Percentiles rank a stretch among this genome's conserved stretches.
Conservation (phyloP, 2,113 vertebrate species). For the Aegotheles bennettii region DNA sequence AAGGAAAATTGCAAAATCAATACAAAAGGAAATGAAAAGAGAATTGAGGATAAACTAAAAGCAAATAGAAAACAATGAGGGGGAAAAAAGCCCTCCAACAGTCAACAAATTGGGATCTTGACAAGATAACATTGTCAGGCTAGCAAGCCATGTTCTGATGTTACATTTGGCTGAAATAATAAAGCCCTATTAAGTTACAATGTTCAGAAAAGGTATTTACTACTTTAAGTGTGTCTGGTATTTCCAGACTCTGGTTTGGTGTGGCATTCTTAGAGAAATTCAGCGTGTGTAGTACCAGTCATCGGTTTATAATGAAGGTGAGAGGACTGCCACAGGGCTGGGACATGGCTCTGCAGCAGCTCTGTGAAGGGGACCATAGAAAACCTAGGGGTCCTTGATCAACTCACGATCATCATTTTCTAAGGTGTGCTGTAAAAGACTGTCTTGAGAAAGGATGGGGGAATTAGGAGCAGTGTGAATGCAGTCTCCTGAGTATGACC, state of each 20-base stretch:
- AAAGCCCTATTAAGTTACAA: conserved; percentile 15
- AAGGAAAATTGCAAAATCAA: conserved; percentile 55
- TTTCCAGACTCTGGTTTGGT: background rate
- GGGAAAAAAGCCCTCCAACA: background rate
- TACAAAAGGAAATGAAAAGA: conserved; percentile 34
- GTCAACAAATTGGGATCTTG: conserved; percentile 11
- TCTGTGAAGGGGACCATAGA: background rate
- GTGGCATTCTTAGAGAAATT: background rate
- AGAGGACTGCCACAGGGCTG: background rate
- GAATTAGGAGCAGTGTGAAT: background rate
- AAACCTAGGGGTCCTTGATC: background rate
- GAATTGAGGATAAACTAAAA: conserved; percentile 25
- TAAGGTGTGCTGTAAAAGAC: background rate
- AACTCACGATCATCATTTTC: background rate
- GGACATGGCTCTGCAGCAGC: rapidly evolving
- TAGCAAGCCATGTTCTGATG: background rate
- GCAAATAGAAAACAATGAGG: background rate
- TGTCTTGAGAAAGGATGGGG: too few species aligned
- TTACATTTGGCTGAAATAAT: conserved; percentile 40
- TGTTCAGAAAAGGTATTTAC: conserved; percentile 24
- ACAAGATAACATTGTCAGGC: background rate
- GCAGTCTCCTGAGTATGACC: background rate
- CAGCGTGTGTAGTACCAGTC: background rate
- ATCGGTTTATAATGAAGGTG: rapidly evolving
- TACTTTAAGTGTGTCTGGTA: background rate